Percentiles rank a stretch among this genome's conserved stretches.
These are phyloP conservation scores for Apus apus DNA, from an alignment of 2,113 vertebrate species.

Conservation along the genomic window DNA sequence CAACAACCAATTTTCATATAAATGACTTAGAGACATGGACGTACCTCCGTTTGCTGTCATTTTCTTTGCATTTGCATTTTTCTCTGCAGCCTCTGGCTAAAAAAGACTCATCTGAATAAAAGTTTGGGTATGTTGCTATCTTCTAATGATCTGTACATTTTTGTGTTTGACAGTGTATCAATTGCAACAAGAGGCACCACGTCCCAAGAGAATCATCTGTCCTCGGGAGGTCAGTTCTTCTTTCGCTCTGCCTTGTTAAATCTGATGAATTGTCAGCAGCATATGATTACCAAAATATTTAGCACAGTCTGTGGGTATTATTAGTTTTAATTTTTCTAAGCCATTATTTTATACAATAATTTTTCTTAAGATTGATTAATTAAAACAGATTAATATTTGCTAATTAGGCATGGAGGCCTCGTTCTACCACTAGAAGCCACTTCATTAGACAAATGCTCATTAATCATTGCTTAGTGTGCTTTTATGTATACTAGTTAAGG, in stretches of 20 bases:
- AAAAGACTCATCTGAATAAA: constrained; percentile 37
- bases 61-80: constrained; percentile 42
- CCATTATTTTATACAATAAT: background rate
- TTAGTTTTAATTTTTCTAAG: constrained; percentile 15
- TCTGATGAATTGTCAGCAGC: constrained; percentile 57
- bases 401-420: background rate
- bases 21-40: constrained; percentile 26
- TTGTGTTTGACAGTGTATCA: constrained; percentile 91
- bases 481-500: background rate
- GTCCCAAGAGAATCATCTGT: constrained; percentile 95
- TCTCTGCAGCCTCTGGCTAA: constrained; percentile 17
- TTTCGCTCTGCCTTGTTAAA: constrained; percentile 56
- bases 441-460: background rate
- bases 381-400: constrained; percentile 10
- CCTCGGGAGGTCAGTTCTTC: constrained; percentile 89
- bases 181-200: constrained; percentile 94
- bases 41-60: background rate
- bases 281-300: constrained; percentile 4
- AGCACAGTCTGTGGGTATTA: background rate
- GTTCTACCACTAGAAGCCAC: background rate
- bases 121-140: background rate
- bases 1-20: constrained; percentile 56
- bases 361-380: background rate
- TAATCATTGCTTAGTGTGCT: background rate
- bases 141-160: constrained; percentile 66